Evolutionary conservation across 1,140 invertebrate genomes (phyloP), one percentile per base, ranked within the genome.

Genomic region (Geopemphigus sp.): DNA sequence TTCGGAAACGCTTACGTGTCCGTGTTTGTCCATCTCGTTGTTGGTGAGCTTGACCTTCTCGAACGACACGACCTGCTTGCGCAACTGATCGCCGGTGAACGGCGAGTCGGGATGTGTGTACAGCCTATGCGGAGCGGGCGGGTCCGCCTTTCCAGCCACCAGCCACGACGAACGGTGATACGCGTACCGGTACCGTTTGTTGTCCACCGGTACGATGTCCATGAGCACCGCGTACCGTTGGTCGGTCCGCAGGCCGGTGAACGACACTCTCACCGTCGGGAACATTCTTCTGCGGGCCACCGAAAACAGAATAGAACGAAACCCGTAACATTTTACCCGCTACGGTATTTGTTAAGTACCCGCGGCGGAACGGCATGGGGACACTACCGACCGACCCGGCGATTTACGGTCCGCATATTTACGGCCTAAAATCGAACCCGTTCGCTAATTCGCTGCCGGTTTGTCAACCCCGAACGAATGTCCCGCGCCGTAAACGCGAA

Each of bases 21-120:
- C 84, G 70, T 83, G 82, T 87, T 97, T 98, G 87, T 99, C 97
- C 92, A 98, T 95, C 87, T 98, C 96, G 88, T 99, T 99, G 87
- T 99, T 99, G 85, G 97, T 99, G 83, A 99, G 91, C 87, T 99
- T 99, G 85, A 98, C 95, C 88, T 99, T 99, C 89, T 99, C 98
- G 87, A 99, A 99, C 82, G 96, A 97, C 84, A 99, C 95, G 83
- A 98, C 95, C 88, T 99, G 97, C 87, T 98, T 98, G 83, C 92
- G 88, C 50, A 98, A 89, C 86, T 98, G 96, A 85, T 99, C 97
- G 56, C 95, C 96, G 82, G 92, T 95, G 87, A 96, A 98, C 59
- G 98, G 97, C 72, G 95, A 96, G 87, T 99, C 98, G 11, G 97
- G 98, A 88, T 99, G 98, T 70, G 95, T 90, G 87, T 98, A 98